Base-by-base conservation (phyloP, 2,797 vertebrate genomes). In the Otus scops region DNA sequence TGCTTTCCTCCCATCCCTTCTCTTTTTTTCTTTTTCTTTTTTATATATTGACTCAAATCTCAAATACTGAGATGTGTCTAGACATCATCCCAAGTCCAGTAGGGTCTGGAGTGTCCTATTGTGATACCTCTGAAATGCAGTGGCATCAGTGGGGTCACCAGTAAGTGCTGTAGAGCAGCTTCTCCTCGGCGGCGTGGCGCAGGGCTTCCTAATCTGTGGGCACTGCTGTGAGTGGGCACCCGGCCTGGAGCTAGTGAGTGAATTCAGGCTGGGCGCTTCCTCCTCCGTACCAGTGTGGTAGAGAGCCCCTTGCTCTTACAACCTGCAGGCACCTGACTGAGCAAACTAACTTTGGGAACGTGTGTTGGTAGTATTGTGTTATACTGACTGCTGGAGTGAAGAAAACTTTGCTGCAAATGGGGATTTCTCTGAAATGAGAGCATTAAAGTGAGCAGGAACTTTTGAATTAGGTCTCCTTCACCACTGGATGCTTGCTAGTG, bases 151-250 rank as follows among this genome's bases (percentile, higher is more conserved):
- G 47, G 24, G 14, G 9, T 69, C 28, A 24, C 24, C 53, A 50
- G 8, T 32, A 38, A 43, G 36, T 20, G 23, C 47, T 48, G 38
- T 24, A 45, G n/a, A 71, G 39, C 61, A 70, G 20, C 23, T 84
- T 16, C 30, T 77, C 19, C 59, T 59, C 0, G 0, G 17, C 41
- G 68, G 39, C 10, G 1, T 13, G 21, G 11, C 2, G 0, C n/a
- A 48, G 21, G 23, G 4, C 34, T 89, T 64, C 43, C 65, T 32
- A 6, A 59, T 10, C 11, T 19, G 13, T 22, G 36, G 39, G 21
- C 9, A 4, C 13, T 56, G 26, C 48, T 2, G 1, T 2, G 2
- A 14, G 21, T 24, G 13, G 13, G 27, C 32, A 64, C 7, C 13
- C 3, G 9, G 20, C 48, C 41, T 39, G 36, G 26, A n/a, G 24